Percentiles rank a stretch among this genome's conserved stretches.
Conservation (phyloP, 1,140 invertebrate species). For the Drosophila parabipectinata region DNA sequence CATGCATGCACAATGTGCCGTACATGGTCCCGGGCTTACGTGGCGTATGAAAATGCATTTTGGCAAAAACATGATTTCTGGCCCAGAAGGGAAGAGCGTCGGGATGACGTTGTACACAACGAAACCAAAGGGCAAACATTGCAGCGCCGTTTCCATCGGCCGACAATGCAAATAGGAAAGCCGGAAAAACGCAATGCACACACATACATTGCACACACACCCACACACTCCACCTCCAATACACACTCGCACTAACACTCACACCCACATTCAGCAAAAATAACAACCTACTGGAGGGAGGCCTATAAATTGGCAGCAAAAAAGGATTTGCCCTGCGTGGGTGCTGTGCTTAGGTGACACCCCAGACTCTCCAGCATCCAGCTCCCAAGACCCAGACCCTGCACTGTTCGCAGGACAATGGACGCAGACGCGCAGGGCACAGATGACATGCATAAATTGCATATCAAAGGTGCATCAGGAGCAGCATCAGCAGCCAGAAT, state of each 20-base stretch:
- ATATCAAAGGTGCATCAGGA: slow-evolving; percentile 79
- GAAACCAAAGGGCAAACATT: slow-evolving; percentile 77
- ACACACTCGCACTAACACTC: slow-evolving; percentile 19
- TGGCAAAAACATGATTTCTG: slow-evolving; percentile 76
- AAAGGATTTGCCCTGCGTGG: slow-evolving; percentile 57
- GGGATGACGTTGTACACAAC: slow-evolving; percentile 33
- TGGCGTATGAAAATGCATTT: slow-evolving; percentile 81
- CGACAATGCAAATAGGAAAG: slow-evolving; percentile 76
- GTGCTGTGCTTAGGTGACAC: slow-evolving; percentile 57
- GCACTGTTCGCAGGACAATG: slow-evolving; percentile 44
- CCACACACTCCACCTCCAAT: slow-evolving; percentile 6
- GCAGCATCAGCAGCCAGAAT: slow-evolving; percentile 21
- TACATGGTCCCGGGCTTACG: slow-evolving; percentile 67
- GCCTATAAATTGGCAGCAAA: slow-evolving; percentile 76
- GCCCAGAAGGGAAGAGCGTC: slow-evolving; percentile 8
- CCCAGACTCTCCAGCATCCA: neutral
- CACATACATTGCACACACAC: slow-evolving; percentile 18
- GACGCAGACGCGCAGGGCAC: slow-evolving; percentile 55
- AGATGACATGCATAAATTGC: slow-evolving; percentile 82
- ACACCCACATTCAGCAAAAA: slow-evolving; percentile 17
- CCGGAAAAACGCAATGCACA: slow-evolving; percentile 67
- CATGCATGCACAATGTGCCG: slow-evolving; percentile 45
- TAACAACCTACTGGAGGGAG: slow-evolving; percentile 40
- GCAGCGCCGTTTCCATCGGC: slow-evolving; percentile 43
- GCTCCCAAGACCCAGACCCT: neutral